Evolutionary conservation across 2,113 vertebrate genomes (phyloP), one percentile per base, ranked within the genome.

Genomic region (Trichomycterus rosablanca): DNA sequence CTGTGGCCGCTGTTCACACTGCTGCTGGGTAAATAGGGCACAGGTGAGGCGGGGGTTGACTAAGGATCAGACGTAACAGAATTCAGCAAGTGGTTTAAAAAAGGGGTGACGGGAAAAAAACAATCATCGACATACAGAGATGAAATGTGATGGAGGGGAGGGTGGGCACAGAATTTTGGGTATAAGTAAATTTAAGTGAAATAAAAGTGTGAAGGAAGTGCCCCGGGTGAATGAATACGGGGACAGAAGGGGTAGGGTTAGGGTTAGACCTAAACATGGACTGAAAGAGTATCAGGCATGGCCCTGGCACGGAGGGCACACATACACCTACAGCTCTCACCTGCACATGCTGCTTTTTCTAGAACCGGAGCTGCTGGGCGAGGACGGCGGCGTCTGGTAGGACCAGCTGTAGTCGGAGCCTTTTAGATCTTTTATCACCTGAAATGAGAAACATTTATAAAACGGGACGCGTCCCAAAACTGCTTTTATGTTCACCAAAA

Each of bases 281-380:
- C 54, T 58, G 64, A 67, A 35, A 65, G 42, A 74, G 54, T 67
- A 51, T 72, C n/a, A n/a, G n/a, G n/a, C n/a, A n/a, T 32, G 39
- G 24, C 12, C 40, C 15, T 7, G 26, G 26, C 26, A 30, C 26
- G 26, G 26, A 30, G 26, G 26, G 3, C 26, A 4, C 26, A 3
- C 26, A 30, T 30, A n/a, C 37, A 1, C 34, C 9, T 11, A 10
- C 1, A 9, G 2, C 14, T 39, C 43, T 54, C 72, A 97, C 95
- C 96, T 98, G 91, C 96, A 98, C 93, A 97, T 95, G 89, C 94
- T 98, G 82, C 95, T 94, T 81, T 98, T 98, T 32, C 94, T 89
- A 48, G 96, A 98, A 49, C 93, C 86, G 7, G 94, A 96, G 81
- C 92, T 97, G 86, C 90, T 94, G 11, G 96, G 96, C 0, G 96